Conservation (phyloP, 2,888 invertebrate species). For the Ochropacha duplaris region DNA sequence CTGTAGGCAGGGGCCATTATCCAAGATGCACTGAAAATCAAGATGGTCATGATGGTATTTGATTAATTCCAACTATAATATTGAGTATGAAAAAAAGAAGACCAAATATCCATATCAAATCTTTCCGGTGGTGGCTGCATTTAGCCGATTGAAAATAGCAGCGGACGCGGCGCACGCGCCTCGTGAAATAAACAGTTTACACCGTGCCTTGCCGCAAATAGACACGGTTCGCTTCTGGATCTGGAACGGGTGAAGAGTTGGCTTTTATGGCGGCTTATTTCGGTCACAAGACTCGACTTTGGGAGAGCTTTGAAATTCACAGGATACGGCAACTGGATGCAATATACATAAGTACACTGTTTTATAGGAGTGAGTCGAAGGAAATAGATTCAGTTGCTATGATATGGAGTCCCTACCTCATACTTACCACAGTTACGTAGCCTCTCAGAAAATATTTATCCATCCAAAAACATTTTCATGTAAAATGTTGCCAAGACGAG, state of each 20-base stretch:
- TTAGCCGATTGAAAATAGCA: slow-evolving; percentile 67
- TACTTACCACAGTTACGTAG: no score
- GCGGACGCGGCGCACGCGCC: slow-evolving; percentile 56
- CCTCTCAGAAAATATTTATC: no score
- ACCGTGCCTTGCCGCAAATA: slow-evolving; percentile 48
- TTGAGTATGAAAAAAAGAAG: no score
- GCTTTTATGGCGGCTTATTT: slow-evolving; percentile 65
- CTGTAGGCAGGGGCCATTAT: not conserved
- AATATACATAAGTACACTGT: not conserved
- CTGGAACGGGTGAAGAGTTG: slow-evolving; percentile 62
- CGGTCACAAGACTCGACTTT: slow-evolving; percentile 24
- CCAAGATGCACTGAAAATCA: no score
- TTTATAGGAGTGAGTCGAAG: no score
- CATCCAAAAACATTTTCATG: no score
- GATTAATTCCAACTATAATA: no score
- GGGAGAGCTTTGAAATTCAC: slow-evolving; percentile 13
- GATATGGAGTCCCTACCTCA: no score
- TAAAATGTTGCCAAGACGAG: no score
- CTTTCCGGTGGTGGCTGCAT: slow-evolving; percentile 70
- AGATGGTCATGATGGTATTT: no score
- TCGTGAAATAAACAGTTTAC: slow-evolving; percentile 59
- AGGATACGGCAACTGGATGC: slow-evolving; percentile 16
- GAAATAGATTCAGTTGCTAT: no score
- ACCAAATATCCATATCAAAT: slow-evolving; percentile 42
- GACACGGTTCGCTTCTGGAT: slow-evolving; percentile 57